Percentiles rank a stretch among this genome's conserved stretches.
Conservation (phyloP, 1,140 invertebrate species). For the Drosophila azteca region DNA sequence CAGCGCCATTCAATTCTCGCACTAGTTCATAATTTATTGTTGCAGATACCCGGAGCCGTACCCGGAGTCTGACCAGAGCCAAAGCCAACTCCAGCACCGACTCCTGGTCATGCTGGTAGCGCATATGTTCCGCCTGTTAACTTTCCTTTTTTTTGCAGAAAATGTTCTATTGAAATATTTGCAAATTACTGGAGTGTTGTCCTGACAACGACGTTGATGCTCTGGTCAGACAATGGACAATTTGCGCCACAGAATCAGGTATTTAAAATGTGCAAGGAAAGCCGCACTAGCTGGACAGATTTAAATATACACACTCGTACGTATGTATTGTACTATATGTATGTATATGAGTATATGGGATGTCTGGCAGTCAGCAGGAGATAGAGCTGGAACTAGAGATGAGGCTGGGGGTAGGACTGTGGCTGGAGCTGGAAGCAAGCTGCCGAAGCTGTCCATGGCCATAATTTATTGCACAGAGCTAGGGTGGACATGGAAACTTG, state of each 20-base stretch:
- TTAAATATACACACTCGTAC: conserved; percentile 26
- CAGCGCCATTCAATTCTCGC: conserved; percentile 56
- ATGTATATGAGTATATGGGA: conserved; percentile 6
- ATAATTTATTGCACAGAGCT: conserved; percentile 70
- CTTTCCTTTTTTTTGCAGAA: conserved; percentile 41
- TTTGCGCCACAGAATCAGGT: conserved; percentile 66
- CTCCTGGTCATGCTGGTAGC: conserved; percentile 41
- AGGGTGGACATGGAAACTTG: conserved; percentile 32
- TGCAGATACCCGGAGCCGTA: conserved; percentile 36
- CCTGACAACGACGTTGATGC: conserved; percentile 50
- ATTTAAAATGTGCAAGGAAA: conserved; percentile 68
- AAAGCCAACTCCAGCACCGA: background rate
- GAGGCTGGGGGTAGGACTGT: no score
- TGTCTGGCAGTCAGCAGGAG: conserved; percentile 28
- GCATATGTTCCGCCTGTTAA: conserved; percentile 66
- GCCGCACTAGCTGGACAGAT: conserved; percentile 39
- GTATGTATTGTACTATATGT: background rate
- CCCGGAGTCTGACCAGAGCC: conserved; percentile 9
- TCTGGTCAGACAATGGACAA: conserved; percentile 56
- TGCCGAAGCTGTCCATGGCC: conserved; percentile 56
- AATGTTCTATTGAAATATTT: conserved; percentile 80
- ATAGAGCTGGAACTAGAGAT: background rate
- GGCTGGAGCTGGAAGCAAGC: background rate
- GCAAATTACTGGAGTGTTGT: conserved; percentile 68
- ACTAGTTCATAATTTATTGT: conserved; percentile 72